Evolutionary conservation across 2,113 vertebrate species (phyloP).

Genomic region (Strix uralensis): DNA sequence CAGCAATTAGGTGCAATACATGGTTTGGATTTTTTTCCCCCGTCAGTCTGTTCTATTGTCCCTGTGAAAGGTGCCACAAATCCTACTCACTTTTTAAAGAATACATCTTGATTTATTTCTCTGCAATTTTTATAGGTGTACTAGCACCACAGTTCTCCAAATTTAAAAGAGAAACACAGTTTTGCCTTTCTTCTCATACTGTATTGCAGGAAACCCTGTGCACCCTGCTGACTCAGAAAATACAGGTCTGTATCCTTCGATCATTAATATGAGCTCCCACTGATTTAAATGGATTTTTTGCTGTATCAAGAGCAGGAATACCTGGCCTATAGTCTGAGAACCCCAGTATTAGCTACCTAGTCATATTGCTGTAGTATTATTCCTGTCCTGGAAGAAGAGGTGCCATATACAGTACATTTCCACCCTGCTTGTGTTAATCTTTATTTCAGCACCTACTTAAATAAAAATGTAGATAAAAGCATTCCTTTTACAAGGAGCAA

Average conservation of each 20-base stretch:
- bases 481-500: slow-evolving; percentile 1
- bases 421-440: slow-evolving; percentile 23
- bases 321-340: not conserved
- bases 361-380: not conserved
- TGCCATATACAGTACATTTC: not conserved
- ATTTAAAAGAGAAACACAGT: not conserved
- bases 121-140: not conserved
- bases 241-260: rapidly evolving
- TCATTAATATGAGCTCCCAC: not conserved
- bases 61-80: not conserved
- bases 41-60: not conserved
- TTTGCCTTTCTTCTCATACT: not conserved
- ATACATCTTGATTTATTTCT: not conserved
- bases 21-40: not conserved
- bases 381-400: not conserved
- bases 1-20: not conserved
- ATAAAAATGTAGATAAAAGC: slow-evolving; percentile 17
- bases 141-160: not conserved
- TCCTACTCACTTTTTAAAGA: not conserved
- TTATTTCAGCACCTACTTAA: slow-evolving; percentile 49
- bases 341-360: not conserved
- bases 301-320: not conserved
- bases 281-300: not conserved
- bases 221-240: not conserved
- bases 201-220: not conserved